Evolutionary conservation across 53 echinoderm and acorn worm species (phyloP).

Genomic region (Paracentrotus lividus): DNA sequence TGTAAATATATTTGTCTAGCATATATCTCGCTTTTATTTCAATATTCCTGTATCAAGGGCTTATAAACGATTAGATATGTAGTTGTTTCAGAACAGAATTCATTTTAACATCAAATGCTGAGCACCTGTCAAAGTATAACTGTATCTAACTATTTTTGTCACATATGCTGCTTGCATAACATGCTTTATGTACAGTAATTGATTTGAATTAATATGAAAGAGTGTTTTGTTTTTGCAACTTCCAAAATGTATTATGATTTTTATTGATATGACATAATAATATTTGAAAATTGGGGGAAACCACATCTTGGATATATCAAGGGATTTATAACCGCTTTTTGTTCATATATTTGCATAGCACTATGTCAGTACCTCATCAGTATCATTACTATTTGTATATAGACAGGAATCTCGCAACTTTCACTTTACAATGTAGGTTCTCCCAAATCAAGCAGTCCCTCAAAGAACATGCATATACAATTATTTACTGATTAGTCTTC

Average conservation of each 20-base stretch:
- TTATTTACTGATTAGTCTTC: background rate
- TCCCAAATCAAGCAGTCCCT: background rate
- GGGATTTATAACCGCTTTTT: background rate
- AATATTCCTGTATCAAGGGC: background rate
- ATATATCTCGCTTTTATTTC: no score
- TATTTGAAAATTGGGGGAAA: background rate
- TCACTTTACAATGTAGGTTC: background rate
- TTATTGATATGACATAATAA: background rate
- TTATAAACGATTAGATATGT: background rate
- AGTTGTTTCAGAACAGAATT: background rate
- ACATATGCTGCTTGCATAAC: background rate
- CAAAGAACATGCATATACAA: background rate
- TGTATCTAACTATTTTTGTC: background rate
- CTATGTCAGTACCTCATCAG: background rate
- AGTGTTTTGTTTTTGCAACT: background rate
- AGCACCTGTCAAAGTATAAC: background rate
- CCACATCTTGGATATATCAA: background rate
- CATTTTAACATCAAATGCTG: background rate
- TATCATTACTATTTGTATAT: background rate
- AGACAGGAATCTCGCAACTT: background rate
- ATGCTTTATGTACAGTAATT: background rate
- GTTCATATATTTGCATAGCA: background rate
- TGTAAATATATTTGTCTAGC: background rate
- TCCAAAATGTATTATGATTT: background rate
- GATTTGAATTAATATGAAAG: background rate